Base-by-base conservation (phyloP, 2,797 vertebrate genomes). In the Malurus splendens region DNA sequence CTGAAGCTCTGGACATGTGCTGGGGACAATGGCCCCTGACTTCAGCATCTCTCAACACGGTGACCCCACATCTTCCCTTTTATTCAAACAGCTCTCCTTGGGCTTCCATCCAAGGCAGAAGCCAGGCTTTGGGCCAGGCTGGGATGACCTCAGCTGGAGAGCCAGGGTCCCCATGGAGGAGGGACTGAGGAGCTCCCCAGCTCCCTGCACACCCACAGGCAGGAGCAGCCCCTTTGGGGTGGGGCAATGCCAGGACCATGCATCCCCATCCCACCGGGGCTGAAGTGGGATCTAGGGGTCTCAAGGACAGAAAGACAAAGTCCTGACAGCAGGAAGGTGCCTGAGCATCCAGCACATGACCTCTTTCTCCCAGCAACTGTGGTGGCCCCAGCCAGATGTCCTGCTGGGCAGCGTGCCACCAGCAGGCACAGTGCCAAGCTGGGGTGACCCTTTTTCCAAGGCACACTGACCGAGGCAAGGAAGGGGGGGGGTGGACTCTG, bases 141-240 rank as follows among this genome's bases (percentile, higher is more conserved):
- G 39, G 47, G 30, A 28, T 64, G 75, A 56, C 52, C 64, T 20
- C 10, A 17, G 78, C 67, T 70, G 61, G 27, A 77, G 16, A 57
- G 54, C 42, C 39, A 2, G 0, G 36, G 36, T 90, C 39, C n/a
- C 13, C 4, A 0, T 2, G 0, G 0, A 50, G 61, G 54, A 68
- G 32, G 24, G 10, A 19, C 23, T 1, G 0, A 38, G 25, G n/a
- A 51, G n/a, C 33, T 59, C 61, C 48, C 65, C 48, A 67, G 28
- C 36, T 44, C 39, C 51, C 55, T n/a, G 13, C 2, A 0, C 2
- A 3, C 11, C 33, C 2, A 0, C 36, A 61, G 65, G 30, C 38
- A 57, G 61, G 18, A 78, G 27, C 5, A 8, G 47, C 55, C 15
- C 3, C 0, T 19, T 8, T 8, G 17, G 28, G 28, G 9, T 8